Percentiles rank a stretch among this genome's conserved stretches.
Evolutionary conservation across 2,888 invertebrate genomes (phyloP).

Genomic region (Drosophila affinis): DNA sequence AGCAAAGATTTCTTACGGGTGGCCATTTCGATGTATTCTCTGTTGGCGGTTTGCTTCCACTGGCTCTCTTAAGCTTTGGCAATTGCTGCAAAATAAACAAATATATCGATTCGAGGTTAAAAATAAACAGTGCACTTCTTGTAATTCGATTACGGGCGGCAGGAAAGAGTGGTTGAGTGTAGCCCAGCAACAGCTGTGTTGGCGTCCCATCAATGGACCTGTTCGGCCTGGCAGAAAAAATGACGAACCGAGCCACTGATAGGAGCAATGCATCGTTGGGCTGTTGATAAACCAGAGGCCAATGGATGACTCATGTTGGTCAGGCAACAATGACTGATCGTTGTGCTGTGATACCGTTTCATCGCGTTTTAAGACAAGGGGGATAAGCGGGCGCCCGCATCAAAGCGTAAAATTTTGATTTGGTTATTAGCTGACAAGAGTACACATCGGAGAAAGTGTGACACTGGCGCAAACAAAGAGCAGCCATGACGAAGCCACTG

Average conservation of each 20-base stretch:
- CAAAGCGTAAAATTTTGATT: slow-evolving; percentile 56
- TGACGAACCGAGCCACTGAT: slow-evolving; percentile 6
- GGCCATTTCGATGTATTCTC: slow-evolving; percentile 87
- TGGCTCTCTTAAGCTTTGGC: slow-evolving; percentile 22
- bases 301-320: slow-evolving; percentile 21
- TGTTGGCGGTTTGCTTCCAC: slow-evolving; percentile 24
- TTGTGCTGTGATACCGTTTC: slow-evolving; percentile 15
- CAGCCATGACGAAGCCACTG: slow-evolving; percentile 36
- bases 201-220: slow-evolving; percentile 1
- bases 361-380: slow-evolving; percentile 7
- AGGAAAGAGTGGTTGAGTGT: not conserved
- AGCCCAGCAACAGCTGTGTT: slow-evolving; percentile 5
- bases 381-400: slow-evolving; percentile 49
- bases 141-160: slow-evolving; percentile 38
- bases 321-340: slow-evolving; percentile 40
- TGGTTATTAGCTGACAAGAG: slow-evolving; percentile 25
- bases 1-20: slow-evolving; percentile 97
- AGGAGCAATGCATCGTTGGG: slow-evolving; percentile 15
- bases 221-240: not conserved
- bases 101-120: slow-evolving; percentile 50
- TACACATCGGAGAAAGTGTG: slow-evolving; percentile 56
- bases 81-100: slow-evolving; percentile 37
- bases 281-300: slow-evolving; percentile 19
- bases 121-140: slow-evolving; percentile 45
- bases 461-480: slow-evolving; percentile 44